A percentile compares a stretch with the other conserved stretches of the same genome.
Conservation (phyloP, 2,888 invertebrate species). For the Sesamia inferens region DNA sequence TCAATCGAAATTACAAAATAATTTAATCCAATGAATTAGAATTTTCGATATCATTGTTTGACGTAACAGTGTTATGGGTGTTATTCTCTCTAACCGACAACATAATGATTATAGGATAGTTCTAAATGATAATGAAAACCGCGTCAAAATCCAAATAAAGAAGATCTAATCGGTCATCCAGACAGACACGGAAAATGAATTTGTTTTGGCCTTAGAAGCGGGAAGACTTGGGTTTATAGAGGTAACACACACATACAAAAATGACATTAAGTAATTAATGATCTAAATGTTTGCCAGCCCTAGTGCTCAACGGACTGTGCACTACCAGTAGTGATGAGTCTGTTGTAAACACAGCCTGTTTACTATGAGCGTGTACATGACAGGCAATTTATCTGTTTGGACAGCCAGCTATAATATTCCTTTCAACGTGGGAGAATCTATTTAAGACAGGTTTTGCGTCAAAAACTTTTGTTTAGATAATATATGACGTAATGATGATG, state of each 20-base stretch:
- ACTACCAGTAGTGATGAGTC: slow-evolving; percentile 27
- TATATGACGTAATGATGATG: slow-evolving; percentile 4
- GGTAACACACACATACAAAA: not conserved
- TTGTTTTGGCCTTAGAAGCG: not conserved
- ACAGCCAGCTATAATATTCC: slow-evolving; percentile 14
- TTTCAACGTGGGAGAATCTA: not conserved
- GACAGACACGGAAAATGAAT: not conserved
- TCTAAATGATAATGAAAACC: not conserved
- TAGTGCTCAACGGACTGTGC: slow-evolving; percentile 15
- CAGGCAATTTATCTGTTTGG: slow-evolving; percentile 33
- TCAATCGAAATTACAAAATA: too few relatives aligned
- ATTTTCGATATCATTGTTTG: slow-evolving; percentile 75
- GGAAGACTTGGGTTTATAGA: slow-evolving; percentile 14
- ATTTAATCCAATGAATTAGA: slow-evolving; percentile 74
- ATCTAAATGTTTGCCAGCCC: slow-evolving; percentile 22
- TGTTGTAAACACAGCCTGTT: slow-evolving; percentile 47
- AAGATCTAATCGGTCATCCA: not conserved
- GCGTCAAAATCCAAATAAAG: not conserved
- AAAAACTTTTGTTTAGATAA: not conserved
- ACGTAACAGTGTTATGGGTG: slow-evolving; percentile 86
- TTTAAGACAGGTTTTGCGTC: slow-evolving; percentile 13
- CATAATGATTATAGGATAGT: slow-evolving; percentile 57
- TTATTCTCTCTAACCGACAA: slow-evolving; percentile 85
- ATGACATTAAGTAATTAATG: slow-evolving; percentile 4
- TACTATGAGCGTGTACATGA: slow-evolving; percentile 38